Conservation (phyloP, 2,797 vertebrate genomes). For the Scomberomorus guttatus region DNA sequence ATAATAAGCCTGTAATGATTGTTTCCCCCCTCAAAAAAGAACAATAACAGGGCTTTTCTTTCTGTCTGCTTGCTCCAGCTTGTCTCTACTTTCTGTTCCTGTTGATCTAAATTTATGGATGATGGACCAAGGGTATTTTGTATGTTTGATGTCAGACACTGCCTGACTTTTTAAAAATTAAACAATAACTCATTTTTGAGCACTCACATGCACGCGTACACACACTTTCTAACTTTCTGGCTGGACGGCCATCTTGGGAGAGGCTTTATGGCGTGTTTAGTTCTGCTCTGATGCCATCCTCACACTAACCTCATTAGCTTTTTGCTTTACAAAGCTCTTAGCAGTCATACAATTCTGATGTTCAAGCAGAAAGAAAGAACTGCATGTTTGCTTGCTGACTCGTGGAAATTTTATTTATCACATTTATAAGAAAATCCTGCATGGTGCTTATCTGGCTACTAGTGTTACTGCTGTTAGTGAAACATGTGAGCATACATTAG, state of each 20-base stretch:
- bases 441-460: background rate
- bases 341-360: background rate
- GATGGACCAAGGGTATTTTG: background rate
- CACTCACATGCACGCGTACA: background rate
- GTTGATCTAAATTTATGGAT: constrained; percentile 16
- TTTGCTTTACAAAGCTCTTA: constrained; percentile 5
- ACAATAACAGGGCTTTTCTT: background rate
- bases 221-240: background rate
- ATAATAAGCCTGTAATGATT: background rate
- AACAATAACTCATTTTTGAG: constrained; percentile 2
- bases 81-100: background rate
- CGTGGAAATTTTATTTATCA: background rate
- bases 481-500: background rate
- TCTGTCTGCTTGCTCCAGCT: constrained; percentile 1
- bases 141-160: too few species aligned
- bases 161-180: too few species aligned
- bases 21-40: background rate
- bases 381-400: background rate
- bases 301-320: constrained; percentile 1
- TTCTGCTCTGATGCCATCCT: background rate
- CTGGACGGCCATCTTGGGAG: background rate
- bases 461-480: background rate
- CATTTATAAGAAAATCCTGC: background rate
- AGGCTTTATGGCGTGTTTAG: background rate
- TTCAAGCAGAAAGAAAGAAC: constrained; percentile 4